Evolutionary conservation across 2,888 invertebrate genomes (phyloP).

Genomic region (Shargacucullia verbasci): DNA sequence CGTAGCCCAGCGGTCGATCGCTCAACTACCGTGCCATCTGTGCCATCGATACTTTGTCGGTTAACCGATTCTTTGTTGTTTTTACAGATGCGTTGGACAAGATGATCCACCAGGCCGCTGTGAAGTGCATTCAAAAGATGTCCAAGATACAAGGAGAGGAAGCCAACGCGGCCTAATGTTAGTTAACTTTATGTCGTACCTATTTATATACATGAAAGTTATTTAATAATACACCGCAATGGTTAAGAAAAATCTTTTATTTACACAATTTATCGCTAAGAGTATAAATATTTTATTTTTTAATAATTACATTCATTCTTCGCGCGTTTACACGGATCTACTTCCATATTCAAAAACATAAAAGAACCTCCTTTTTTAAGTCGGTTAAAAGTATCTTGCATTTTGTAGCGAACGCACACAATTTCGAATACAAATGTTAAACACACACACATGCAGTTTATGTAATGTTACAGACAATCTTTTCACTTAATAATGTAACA

Average conservation of each 20-base stretch:
- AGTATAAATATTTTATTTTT: slow-evolving; percentile 73
- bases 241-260: slow-evolving; percentile 76
- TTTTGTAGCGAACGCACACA: slow-evolving; percentile 27
- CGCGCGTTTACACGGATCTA: slow-evolving; percentile 35
- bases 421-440: slow-evolving; percentile 39
- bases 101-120: slow-evolving; percentile 93
- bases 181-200: neutral
- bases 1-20: too few relatives aligned
- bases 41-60: too few relatives aligned
- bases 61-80: too few relatives aligned
- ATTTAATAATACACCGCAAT: slow-evolving; percentile 53
- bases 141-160: slow-evolving; percentile 71
- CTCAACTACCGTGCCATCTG: too few relatives aligned
- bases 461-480: slow-evolving; percentile 38
- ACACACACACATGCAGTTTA: slow-evolving; percentile 30
- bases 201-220: slow-evolving; percentile 25
- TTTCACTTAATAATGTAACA: slow-evolving; percentile 55
- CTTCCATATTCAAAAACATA: slow-evolving; percentile 41
- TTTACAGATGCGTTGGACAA: slow-evolving; percentile 92
- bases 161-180: slow-evolving; percentile 70
- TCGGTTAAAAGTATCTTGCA: slow-evolving; percentile 11
- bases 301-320: slow-evolving; percentile 50
- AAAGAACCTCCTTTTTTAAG: slow-evolving; percentile 1
- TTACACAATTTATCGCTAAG: slow-evolving; percentile 81
- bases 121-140: slow-evolving; percentile 90